Evolutionary conservation across 2,113 vertebrate species (phyloP), one percentile per base, ranked within the genome.

Genomic region (Nycticebus coucang): DNA sequence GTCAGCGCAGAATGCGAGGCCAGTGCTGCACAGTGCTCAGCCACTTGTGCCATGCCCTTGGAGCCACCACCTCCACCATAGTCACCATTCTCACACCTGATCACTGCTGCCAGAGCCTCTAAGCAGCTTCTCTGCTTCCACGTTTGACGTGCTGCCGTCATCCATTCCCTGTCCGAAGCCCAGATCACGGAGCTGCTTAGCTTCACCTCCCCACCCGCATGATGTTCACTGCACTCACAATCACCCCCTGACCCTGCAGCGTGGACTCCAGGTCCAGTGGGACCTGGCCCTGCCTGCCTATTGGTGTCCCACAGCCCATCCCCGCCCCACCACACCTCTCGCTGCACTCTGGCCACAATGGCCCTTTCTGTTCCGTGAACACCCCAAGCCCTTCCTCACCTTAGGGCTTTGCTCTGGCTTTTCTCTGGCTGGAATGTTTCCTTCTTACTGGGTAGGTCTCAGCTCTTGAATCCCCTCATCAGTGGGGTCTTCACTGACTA

Each of bases 341-440:
- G 0, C 37, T 26, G 24, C 1, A 1, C 35, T 10, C 7, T 0
- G 1, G 55, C 11, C n/a, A 17, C 26, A 0, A 33, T 2, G 37
- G 66, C 15, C 37, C 14, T 17, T 53, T 45, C 77, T 68, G 26
- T 45, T 50, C 37, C 62, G 35, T 9, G 30, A n/a, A 28, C 35
- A 2, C 35, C 50, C 53, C 30, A 71, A 13, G 33, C 37, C 28
- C 66, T 69, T 30, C n/a, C 77, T 50, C 50, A 7, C 50, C 87
- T 15, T 4, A 28, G 41, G 78, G 55, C 57, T 85, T 26, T 4
- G 11, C 68, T 62, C 66, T 15, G 19, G 59, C 28, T 28, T 50
- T 35, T 12, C 35, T 26, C 69, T n/a, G 2, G 30, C 26, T 60
- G 45, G 75, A 62, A 21, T 8, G 13, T 13, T 77, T 64, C 37